Conservation (phyloP, 1,140 invertebrate genomes). For the Papilio helenus region DNA sequence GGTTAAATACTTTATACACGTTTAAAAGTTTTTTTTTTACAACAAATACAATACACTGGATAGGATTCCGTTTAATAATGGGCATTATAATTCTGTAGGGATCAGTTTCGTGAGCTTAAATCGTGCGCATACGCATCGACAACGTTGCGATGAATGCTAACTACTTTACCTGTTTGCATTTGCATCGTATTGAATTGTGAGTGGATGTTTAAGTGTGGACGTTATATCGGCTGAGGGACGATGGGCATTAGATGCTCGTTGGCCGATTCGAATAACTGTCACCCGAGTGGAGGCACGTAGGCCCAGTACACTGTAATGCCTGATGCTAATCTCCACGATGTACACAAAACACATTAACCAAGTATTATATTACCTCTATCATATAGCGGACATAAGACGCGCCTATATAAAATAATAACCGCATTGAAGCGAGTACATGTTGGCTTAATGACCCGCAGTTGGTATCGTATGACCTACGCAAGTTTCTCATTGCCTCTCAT, state of each 20-base stretch:
- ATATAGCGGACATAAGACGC: constrained; percentile 36
- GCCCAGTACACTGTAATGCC: constrained; percentile 15
- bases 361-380: constrained; percentile 38
- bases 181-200: constrained; percentile 34
- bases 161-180: constrained; percentile 36
- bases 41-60: not conserved
- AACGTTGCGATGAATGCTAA: constrained; percentile 31
- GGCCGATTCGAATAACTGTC: constrained; percentile 30
- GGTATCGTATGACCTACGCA: constrained; percentile 27
- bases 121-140: constrained; percentile 38
- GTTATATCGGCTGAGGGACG: constrained; percentile 13
- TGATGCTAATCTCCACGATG: constrained; percentile 26
- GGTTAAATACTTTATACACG: not conserved
- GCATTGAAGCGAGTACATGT: not conserved
- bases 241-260: constrained; percentile 19
- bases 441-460: constrained; percentile 18
- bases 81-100: constrained; percentile 31
- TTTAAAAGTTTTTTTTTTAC: constrained; percentile 1
- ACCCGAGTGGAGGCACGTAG: constrained; percentile 33
- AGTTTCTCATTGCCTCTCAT: constrained; percentile 1
- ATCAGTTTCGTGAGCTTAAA: constrained; percentile 37
- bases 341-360: constrained; percentile 36
- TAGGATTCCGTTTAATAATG: constrained; percentile 30
- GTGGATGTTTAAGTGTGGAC: constrained; percentile 32
- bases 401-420: constrained; percentile 36